A percentile compares a stretch with the other conserved stretches of the same genome.
Conservation (phyloP, 2,113 vertebrate species). For the Corynorhinus townsendii region DNA sequence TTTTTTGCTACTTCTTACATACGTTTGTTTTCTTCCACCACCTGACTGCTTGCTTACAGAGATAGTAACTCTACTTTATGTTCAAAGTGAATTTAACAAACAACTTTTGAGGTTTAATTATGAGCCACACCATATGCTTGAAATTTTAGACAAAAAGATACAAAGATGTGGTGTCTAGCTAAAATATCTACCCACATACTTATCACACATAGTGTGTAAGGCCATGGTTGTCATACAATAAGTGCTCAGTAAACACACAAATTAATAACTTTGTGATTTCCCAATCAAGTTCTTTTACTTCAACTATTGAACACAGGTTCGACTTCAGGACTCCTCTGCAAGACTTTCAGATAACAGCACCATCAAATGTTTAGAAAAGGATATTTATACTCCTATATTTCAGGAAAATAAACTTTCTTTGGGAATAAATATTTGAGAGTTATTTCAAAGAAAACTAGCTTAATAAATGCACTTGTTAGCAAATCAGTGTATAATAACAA, state of each 20-base stretch:
- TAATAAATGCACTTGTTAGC: conserved; percentile 66
- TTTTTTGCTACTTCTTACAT: neutral
- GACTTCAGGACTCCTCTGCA: conserved; percentile 35
- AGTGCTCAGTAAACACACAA: neutral
- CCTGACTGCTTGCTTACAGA: neutral
- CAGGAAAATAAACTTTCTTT: conserved; percentile 51
- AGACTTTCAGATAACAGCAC: conserved; percentile 10
- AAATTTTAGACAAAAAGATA: neutral
- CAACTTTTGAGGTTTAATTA: neutral
- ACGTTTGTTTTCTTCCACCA: neutral
- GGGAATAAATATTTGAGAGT: conserved; percentile 64
- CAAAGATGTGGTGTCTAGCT: neutral
- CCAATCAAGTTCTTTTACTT: neutral
- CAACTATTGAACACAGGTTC: conserved; percentile 10
- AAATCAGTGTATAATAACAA: conserved; percentile 54
- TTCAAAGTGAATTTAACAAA: conserved; percentile 21
- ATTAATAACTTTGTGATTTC: conserved; percentile 65
- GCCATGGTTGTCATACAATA: neutral
- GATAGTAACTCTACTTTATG: neutral
- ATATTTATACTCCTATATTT: conserved; percentile 12
- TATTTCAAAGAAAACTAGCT: conserved; percentile 70
- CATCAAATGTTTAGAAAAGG: conserved; percentile 10
- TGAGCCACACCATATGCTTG: neutral
- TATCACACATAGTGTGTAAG: neutral
- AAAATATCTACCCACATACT: neutral